These are phyloP conservation scores for Leuciscus waleckii DNA, from an alignment of 2,797 vertebrate genomes.

Conservation along the genomic window DNA sequence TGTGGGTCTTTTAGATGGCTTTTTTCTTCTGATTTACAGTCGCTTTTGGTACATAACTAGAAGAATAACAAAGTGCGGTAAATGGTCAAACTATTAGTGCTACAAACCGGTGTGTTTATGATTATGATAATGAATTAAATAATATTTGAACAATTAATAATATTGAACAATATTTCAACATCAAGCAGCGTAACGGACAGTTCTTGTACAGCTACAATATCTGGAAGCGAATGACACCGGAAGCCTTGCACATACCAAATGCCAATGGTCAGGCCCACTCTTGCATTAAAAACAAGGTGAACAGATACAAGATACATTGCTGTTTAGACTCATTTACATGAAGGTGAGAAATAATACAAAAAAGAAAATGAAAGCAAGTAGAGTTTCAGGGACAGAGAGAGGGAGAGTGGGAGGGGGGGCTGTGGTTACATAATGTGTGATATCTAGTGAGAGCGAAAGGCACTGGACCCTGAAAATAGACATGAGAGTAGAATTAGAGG, in stretches of 20 bases:
- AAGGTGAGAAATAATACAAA: not conserved
- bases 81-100: not conserved
- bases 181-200: not conserved
- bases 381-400: conserved; percentile 47
- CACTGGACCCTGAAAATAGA: conserved; percentile 78
- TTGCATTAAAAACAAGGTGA: not conserved
- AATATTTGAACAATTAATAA: no score
- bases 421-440: conserved; percentile 77
- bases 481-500: conserved; percentile 76
- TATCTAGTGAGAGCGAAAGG: conserved; percentile 75
- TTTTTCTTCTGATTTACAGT: not conserved
- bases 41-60: not conserved
- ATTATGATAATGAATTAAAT: not conserved
- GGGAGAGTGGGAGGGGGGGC: conserved; percentile 53
- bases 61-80: not conserved
- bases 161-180: no score
- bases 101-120: not conserved
- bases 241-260: not conserved
- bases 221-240: not conserved
- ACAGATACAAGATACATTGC: not conserved
- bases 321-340: not conserved
- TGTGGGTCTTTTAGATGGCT: not conserved
- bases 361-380: conserved; percentile 37
- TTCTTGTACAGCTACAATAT: not conserved
- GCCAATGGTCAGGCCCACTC: not conserved